Base-by-base conservation (phyloP, 2,797 vertebrate species). In the Pygocentrus nattereri region DNA sequence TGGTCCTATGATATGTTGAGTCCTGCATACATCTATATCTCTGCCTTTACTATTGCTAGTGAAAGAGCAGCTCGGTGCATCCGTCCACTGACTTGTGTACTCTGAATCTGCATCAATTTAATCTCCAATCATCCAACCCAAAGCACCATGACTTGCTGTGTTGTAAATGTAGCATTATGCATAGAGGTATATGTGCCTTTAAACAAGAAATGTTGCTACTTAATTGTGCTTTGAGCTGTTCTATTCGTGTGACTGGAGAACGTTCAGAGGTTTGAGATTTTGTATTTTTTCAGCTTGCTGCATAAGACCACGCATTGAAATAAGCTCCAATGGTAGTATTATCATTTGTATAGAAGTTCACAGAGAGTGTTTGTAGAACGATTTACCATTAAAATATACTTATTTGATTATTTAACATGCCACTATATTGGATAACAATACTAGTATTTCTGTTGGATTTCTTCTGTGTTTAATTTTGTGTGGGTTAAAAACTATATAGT, bases 121-220 rank as follows among this genome's bases (percentile, higher is more conserved):
- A 76, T 31, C 71, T 64, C 62, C 27, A 0, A 69, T 21, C 23
- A 12, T 27, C 62, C 50, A 25, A 18, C 64, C 31, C 49, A 64
- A 74, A 79, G 79, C 72, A 83, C 64, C 52, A 50, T 41, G 67
- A 72, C 64, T 62, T 80, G 56, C 76, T 49, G 62, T 75, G 72
- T 78, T 34, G 88, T 90, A 78, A 75, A 83, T 87, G 85, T 91
- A 90, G 88, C 90, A 79, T 86, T 90, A 87, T 88, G 90, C 91
- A 87, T 89, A 90, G 91, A 92, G 90, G 90, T 94, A 76, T 85
- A 75, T 91, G 93, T 94, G 94, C 94, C 94, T 95, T 94, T 88
- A 38, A 90, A 85, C 84, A 88, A 67, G 78, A 68, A 62, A 68
- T 67, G 87, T 89, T 89, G 92, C 92, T 91, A 90, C 89, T 94